Evolutionary conservation across 2,113 vertebrate species (phyloP), one percentile per base, ranked within the genome.

Genomic region (Tetrao urogallus): DNA sequence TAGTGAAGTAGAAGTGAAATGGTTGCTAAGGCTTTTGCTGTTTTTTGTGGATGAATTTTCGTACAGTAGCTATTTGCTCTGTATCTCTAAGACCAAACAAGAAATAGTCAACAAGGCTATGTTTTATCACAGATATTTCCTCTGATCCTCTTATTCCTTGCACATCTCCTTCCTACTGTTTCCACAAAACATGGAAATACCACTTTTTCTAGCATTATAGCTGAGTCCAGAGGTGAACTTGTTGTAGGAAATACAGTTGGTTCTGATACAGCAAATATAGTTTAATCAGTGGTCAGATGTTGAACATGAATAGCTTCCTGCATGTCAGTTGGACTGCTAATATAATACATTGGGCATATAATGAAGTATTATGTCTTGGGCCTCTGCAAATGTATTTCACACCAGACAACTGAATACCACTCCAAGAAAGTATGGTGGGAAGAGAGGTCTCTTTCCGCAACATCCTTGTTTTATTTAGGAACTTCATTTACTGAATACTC

Each of bases 291-390:
- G 8, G 11, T 40, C 52, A 71, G 22, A 56, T 22, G 43, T 61
- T 5, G 5, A 79, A 25, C 5, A 5, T 25, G 11, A 43, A 10
- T 19, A 36, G 11, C 12, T 8, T 76, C 16, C 17, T 8, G 63
- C 45, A 64, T 71, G 19, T 40, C 56, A 32, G 10, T 19, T 10
- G 10, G 15, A 60, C 24, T 71, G 42, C 17, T 36, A 9, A 24
- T 1, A 2, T 40, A 8, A 2, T 34, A 20, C 4, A 27, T 21
- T 34, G 22, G 61, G 5, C 28, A 77, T 0, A 1, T 22, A 80
- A 43, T 24, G 45, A 52, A 19, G 11, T 57, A 15, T 27, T 27
- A 27, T 36, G 20, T 5, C 13, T 79, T 30, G 4, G 3, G 20
- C 5, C 1, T 2, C 38, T 52, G 22, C 14, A 74, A 77, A 11